Evolutionary conservation across 2,113 vertebrate species (phyloP).

Genomic region (Myotis lucifugus): DNA sequence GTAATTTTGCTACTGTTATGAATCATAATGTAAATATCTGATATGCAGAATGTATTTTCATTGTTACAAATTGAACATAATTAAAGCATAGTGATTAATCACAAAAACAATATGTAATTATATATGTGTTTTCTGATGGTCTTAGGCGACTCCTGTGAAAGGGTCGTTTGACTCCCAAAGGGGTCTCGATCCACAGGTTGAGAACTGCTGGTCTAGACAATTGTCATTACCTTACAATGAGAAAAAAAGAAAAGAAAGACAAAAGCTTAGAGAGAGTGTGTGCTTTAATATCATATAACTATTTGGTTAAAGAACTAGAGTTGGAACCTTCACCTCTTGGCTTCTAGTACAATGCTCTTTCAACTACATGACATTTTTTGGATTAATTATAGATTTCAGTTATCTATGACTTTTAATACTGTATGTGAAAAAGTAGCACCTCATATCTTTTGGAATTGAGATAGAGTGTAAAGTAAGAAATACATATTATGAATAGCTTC

Average conservation of each 20-base stretch:
- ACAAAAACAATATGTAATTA: too few relatives aligned
- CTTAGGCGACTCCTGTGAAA: too few relatives aligned
- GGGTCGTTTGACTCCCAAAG: too few relatives aligned
- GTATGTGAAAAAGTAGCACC: conserved; percentile 16
- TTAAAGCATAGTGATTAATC: too few relatives aligned
- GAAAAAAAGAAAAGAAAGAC: neutral
- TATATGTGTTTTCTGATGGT: too few relatives aligned
- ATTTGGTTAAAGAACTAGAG: neutral
- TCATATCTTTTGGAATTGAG: conserved; percentile 41
- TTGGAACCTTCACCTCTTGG: neutral
- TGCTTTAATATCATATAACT: neutral
- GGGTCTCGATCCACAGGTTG: too few relatives aligned
- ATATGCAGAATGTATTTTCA: too few relatives aligned
- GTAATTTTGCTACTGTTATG: too few relatives aligned
- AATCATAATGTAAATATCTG: too few relatives aligned
- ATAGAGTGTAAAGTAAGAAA: conserved; percentile 53
- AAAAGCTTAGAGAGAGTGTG: neutral
- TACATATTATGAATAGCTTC: conserved; percentile 28
- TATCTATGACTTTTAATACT: conserved; percentile 21
- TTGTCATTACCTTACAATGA: neutral
- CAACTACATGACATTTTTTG: neutral
- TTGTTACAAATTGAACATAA: too few relatives aligned
- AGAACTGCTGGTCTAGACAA: neutral
- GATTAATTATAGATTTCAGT: conserved; percentile 43
- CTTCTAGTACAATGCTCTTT: neutral